Base-by-base conservation (phyloP, 2,797 vertebrate species). In the Sarcoramphus papa region DNA sequence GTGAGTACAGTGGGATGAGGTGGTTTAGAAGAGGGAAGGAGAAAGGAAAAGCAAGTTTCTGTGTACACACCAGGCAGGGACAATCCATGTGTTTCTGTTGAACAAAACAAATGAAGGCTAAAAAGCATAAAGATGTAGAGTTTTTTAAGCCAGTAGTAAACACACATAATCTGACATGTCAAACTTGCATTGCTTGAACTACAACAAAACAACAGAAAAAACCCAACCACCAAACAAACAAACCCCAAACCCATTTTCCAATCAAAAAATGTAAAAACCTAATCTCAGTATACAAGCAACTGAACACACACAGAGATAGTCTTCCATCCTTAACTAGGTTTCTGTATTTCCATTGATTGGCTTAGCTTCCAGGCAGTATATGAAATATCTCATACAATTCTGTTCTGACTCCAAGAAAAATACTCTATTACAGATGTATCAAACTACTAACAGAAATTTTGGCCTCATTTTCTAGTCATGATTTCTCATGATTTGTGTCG, bases 161-260 rank as follows among this genome's bases (percentile, higher is more conserved):
- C 25, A 70, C 8, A 35, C 5, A n/a, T 15, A 40, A 43, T 68
- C 7, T 33, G 20, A 60, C 11, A 14, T 1, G 10, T 65, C 50
- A 62, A 64, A 50, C 5, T 22, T n/a, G 17, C 8, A 11, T 33
- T 69, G 10, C 20, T 19, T 56, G 22, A 67, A 48, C 7, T 20
- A 59, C 70, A 83, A 19, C 23, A 63, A 83, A 53, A 6, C 14
- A 73, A 54, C 2, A 1, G 14, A 15, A 63, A 59, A 70, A 86
- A 35, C 0, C 2, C 4, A 41, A 14, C 35, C 30, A 45, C 3
- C 2, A 37, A 57, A 5, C 5, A 83, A 18, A 21, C 8, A 7
- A 69, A 43, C 10, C 10, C 15, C 24, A 53, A 19, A 2, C 40
- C 8, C 7, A 11, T 43, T 17, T 40, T 69, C 47, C 18, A 83